Conservation (phyloP, 2,888 invertebrate species). For the Lepidocyrtoides sp. region DNA sequence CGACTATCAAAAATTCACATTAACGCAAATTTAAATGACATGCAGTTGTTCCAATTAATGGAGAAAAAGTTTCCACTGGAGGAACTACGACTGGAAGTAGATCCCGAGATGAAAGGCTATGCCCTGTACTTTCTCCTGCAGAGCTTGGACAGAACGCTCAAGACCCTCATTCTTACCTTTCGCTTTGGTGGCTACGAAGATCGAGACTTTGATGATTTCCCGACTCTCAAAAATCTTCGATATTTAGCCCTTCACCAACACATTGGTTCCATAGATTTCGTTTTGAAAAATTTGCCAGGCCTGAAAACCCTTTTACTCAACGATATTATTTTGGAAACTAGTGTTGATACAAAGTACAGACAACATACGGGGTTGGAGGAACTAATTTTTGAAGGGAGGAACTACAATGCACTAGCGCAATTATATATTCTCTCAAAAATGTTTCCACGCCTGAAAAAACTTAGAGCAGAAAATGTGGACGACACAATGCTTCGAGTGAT, state of each 20-base stretch:
- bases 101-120: conserved; percentile 73
- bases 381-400: conserved; percentile 75
- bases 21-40: conserved; percentile 75
- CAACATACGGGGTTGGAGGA: conserved; percentile 60
- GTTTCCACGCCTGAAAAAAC: conserved; percentile 76
- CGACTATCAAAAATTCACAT: conserved; percentile 76
- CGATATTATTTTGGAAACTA: conserved; percentile 73
- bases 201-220: conserved; percentile 79
- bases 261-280: conserved; percentile 72
- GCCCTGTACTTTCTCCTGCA: conserved; percentile 74
- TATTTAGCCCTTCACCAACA: conserved; percentile 78
- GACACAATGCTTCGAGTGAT: conserved; percentile 78
- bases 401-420: conserved; percentile 72
- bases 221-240: conserved; percentile 72
- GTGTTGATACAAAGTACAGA: neutral
- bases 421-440: conserved; percentile 65
- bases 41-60: conserved; percentile 70
- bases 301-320: conserved; percentile 79
- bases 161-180: conserved; percentile 76
- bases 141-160: conserved; percentile 78
- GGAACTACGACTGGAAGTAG: conserved; percentile 77
- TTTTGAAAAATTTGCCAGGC: conserved; percentile 60
- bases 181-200: conserved; percentile 76
- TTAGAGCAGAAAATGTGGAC: conserved; percentile 74
- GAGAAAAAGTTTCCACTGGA: conserved; percentile 77